Evolutionary conservation across 2,888 invertebrate genomes (phyloP), one percentile per base, ranked within the genome.

Genomic region (Platerodrilus igneus): DNA sequence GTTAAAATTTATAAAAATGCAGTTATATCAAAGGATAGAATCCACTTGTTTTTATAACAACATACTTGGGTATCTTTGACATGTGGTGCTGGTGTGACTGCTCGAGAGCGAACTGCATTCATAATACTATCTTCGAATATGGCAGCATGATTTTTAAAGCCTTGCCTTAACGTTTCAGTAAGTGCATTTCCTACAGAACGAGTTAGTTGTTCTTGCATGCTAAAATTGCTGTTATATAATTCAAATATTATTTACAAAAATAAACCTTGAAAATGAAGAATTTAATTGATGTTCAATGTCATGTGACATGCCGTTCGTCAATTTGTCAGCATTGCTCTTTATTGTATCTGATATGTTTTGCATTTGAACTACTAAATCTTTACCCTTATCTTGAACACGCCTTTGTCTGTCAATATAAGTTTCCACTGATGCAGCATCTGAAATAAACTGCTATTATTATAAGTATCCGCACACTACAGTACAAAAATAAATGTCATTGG

Each of bases 1-100:
- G 11, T 22, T 29, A 34, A 37, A 19, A 25, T 19, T 16, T 7
- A 14, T 15, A 34, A 13, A n/a, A n/a, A n/a, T n/a, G n/a, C n/a
- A n/a, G 16, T 6, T 25, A 35, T 26, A 34, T 34, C 14, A 21
- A 46, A 46, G 20, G 37, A 31, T 11, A 31, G n/a, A n/a, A n/a
- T n/a, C n/a, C n/a, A n/a, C n/a, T n/a, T n/a, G 30, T 48, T 53
- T n/a, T n/a, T n/a, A n/a, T n/a, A n/a, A n/a, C n/a, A n/a, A 61
- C 62, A 40, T 67, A 69, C 69, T 56, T 66, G 69, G 28, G 74
- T 61, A 57, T 79, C 78, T 22, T 72, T 68, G 17, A 73, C 64
- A 38, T 76, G 73, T 10, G 83, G 79, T 4, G 83, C 82, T 1
- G 87, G 87, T 3, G 88, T 87, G 8, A 81, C 82, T 0, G 85